A percentile compares a stretch with the other conserved stretches of the same genome.
These are phyloP conservation scores for Drosophila pruinosa DNA, from an alignment of 1,140 invertebrate species.

Conservation along the genomic window DNA sequence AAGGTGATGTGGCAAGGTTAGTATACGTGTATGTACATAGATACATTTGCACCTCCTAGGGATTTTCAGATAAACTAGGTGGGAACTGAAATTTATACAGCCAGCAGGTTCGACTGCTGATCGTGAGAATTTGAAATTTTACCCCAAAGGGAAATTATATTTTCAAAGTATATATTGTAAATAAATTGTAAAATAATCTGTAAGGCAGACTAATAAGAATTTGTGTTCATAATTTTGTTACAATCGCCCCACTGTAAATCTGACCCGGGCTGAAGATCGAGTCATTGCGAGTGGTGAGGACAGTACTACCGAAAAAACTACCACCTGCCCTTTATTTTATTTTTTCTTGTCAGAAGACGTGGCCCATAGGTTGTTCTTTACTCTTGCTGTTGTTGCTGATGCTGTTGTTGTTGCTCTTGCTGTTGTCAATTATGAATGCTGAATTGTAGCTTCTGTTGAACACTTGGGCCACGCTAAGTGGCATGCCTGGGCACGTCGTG, in stretches of 20 bases:
- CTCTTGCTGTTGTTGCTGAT: conserved; percentile 8
- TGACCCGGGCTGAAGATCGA: conserved; percentile 59
- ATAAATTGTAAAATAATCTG: neutral
- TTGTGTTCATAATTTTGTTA: neutral
- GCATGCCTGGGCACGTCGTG: conserved; percentile 75
- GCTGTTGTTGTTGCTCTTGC: conserved; percentile 15
- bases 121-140: neutral
- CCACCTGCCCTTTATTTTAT: conserved; percentile 75
- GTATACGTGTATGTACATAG: too few species aligned
- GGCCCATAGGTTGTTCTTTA: conserved; percentile 41
- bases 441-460: conserved; percentile 81
- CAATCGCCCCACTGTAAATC: conserved; percentile 68
- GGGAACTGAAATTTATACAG: neutral
- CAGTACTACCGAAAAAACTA: conserved; percentile 66
- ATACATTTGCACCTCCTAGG: neutral
- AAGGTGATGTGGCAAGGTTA: conserved; percentile 1
- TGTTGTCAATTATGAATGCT: conserved; percentile 80
- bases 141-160: neutral
- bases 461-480: conserved; percentile 75
- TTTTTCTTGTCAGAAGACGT: conserved; percentile 51
- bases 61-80: neutral
- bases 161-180: neutral
- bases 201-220: neutral
- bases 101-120: neutral
- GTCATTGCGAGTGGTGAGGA: conserved; percentile 56